These are phyloP conservation scores for Phthorimaea operculella DNA, from an alignment of 1,140 invertebrate species.

Conservation along the genomic window DNA sequence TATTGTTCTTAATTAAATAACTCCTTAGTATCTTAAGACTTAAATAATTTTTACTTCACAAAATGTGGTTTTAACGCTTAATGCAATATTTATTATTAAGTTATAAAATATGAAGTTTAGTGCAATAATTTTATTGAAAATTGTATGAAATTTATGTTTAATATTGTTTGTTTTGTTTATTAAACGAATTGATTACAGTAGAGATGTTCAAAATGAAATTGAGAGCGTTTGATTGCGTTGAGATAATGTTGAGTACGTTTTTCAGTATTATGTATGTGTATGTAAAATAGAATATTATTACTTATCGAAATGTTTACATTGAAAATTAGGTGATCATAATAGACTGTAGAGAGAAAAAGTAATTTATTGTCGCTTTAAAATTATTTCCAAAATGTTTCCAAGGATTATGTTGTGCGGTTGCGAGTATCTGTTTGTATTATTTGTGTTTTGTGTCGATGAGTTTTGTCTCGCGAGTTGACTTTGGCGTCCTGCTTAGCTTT, in stretches of 20 bases:
- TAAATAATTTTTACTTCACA: slow-evolving; percentile 48
- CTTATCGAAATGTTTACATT: slow-evolving; percentile 50
- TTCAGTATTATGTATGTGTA: slow-evolving; percentile 63
- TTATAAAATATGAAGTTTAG: slow-evolving; percentile 57
- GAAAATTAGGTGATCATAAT: slow-evolving; percentile 56
- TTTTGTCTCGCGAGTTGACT: slow-evolving; percentile 24
- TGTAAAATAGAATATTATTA: slow-evolving; percentile 58
- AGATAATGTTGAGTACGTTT: slow-evolving; percentile 33
- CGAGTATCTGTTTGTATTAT: slow-evolving; percentile 14
- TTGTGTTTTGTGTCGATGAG: slow-evolving; percentile 26
- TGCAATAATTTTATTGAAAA: slow-evolving; percentile 66
- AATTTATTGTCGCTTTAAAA: slow-evolving; percentile 65
- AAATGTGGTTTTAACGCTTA: slow-evolving; percentile 58
- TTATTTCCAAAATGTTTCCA: slow-evolving; percentile 59
- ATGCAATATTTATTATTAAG: slow-evolving; percentile 65
- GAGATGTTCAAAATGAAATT: slow-evolving; percentile 36
- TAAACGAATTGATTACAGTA: slow-evolving; percentile 34
- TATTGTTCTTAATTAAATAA: slow-evolving; percentile 55
- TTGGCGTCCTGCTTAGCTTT: slow-evolving; percentile 62
- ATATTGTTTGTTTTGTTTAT: slow-evolving; percentile 51
- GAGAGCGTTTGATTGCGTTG: slow-evolving; percentile 39
- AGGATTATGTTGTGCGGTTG: slow-evolving; percentile 40
- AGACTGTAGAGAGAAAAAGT: slow-evolving; percentile 58
- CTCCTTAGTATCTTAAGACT: slow-evolving; percentile 55
- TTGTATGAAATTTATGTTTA: slow-evolving; percentile 60